Evolutionary conservation across 2,888 invertebrate genomes (phyloP).

Genomic region (Morpho helenor): DNA sequence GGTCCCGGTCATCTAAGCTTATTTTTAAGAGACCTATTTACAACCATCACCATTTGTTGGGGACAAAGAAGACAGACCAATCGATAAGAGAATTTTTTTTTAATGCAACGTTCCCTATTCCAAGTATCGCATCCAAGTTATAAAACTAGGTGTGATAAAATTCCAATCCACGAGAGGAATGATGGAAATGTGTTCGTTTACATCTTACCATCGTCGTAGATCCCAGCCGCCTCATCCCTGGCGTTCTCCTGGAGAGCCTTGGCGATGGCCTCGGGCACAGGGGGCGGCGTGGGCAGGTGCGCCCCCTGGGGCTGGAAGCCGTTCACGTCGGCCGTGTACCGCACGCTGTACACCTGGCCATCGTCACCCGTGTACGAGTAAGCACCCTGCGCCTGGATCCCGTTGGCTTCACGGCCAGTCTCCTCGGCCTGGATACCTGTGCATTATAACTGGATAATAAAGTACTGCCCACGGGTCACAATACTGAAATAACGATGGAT

Average conservation of each 20-base stretch:
- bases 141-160: too few relatives aligned
- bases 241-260: constrained; percentile 71
- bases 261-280: constrained; percentile 78
- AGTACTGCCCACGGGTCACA: too few relatives aligned
- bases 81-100: too few relatives aligned
- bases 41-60: too few relatives aligned
- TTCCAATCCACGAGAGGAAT: too few relatives aligned
- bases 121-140: too few relatives aligned
- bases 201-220: constrained; percentile 69
- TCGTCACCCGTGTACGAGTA: constrained; percentile 81
- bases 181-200: too few relatives aligned
- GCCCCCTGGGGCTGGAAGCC: constrained; percentile 77
- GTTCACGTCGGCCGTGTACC: constrained; percentile 63
- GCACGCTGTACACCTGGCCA: constrained; percentile 75
- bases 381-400: constrained; percentile 75
- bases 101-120: too few relatives aligned
- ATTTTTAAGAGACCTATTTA: too few relatives aligned
- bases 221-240: constrained; percentile 75
- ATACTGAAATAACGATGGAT: too few relatives aligned
- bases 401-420: constrained; percentile 58
- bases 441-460: background rate
- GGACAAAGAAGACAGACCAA: too few relatives aligned
- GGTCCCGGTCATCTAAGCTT: too few relatives aligned
- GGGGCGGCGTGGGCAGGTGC: constrained; percentile 79
- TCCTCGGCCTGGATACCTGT: constrained; percentile 68